A percentile compares a stretch with the other conserved stretches of the same genome.
Conservation (phyloP, 2,888 invertebrate species). For the Leucophenga montana region DNA sequence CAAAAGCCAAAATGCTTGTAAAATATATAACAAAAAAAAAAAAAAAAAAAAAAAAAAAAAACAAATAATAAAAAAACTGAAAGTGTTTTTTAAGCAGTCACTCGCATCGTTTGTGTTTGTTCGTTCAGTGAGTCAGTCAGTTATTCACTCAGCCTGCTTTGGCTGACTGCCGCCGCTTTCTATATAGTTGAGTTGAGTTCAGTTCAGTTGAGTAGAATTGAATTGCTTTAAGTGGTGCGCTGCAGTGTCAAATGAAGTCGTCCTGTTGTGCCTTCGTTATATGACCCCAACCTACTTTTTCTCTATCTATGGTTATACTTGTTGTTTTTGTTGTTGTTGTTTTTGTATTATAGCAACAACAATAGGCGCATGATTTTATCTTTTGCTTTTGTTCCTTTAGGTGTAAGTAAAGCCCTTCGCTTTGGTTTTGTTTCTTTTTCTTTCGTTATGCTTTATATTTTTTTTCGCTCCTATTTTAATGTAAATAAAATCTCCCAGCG, state of each 20-base stretch:
- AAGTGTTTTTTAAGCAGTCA: slow-evolving; percentile 15
- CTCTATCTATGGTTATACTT: too few relatives aligned
- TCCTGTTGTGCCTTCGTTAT: neutral
- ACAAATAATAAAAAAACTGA: neutral
- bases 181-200: neutral
- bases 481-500: slow-evolving; percentile 12
- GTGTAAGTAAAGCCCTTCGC: neutral
- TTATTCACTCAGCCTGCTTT: too few relatives aligned
- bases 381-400: slow-evolving; percentile 3
- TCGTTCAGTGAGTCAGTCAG: neutral
- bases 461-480: neutral
- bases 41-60: neutral
- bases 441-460: neutral
- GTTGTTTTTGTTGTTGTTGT: neutral
- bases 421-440: neutral
- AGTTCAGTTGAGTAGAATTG: neutral
- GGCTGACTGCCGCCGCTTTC: neutral
- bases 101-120: neutral
- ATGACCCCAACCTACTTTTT: slow-evolving; percentile 21
- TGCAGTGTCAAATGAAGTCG: slow-evolving; percentile 4
- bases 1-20: neutral
- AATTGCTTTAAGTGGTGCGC: neutral
- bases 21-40: neutral
- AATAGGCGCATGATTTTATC: slow-evolving; percentile 4
- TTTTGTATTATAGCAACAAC: neutral